These are phyloP conservation scores for Nasua narica DNA, from an alignment of 2,797 vertebrate genomes.

Conservation along the genomic window DNA sequence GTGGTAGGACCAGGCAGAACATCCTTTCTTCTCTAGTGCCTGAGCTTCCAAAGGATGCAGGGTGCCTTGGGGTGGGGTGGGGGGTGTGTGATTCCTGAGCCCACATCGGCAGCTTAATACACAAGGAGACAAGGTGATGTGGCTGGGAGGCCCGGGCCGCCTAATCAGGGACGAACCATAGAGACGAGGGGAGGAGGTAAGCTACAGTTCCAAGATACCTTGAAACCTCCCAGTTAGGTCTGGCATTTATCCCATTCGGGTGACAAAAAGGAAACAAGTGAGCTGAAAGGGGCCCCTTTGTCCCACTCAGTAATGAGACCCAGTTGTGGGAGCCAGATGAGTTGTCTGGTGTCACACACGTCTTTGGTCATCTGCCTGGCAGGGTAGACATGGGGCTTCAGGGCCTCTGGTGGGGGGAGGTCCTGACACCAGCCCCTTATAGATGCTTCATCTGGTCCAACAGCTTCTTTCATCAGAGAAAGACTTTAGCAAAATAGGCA, in stretches of 20 bases:
- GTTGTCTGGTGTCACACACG: not conserved
- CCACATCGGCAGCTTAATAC: not conserved
- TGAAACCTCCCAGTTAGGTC: not conserved
- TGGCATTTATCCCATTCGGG: not conserved
- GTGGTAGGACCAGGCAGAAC: accelerated
- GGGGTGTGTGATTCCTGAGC: not conserved
- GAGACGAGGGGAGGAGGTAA: not conserved
- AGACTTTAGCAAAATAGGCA: not conserved
- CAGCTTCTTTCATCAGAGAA: not conserved
- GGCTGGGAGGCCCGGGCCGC: not conserved
- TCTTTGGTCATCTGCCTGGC: not conserved
- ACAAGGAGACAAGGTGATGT: not conserved
- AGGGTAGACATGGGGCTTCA: not conserved
- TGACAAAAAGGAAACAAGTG: not conserved
- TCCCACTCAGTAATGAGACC: not conserved
- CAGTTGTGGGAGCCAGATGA: not conserved
- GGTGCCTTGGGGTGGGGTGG: accelerated
- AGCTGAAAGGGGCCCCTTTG: not conserved
- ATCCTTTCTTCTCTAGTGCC: not conserved
- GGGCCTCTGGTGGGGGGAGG: not conserved
- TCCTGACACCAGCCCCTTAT: not conserved
- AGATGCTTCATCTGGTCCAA: not conserved
- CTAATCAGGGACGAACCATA: not conserved
- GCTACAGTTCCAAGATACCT: not conserved
- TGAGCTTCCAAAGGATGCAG: not conserved